phyloP scores from a whole-genome alignment of 2,797 vertebrate genomes.

The Peromyscus melanophrys region DNA sequence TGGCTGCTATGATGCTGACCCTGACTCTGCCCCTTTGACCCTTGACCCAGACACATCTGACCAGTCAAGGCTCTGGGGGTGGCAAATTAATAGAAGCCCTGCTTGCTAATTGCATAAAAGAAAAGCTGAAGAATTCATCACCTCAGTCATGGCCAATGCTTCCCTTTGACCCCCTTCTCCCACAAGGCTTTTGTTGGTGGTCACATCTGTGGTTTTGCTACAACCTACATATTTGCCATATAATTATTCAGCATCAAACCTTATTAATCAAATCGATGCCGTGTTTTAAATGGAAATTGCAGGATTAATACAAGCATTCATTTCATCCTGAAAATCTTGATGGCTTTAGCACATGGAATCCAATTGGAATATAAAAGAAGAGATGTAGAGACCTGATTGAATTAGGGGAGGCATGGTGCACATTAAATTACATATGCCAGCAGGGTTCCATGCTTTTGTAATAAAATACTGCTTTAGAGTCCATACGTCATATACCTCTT shows the following conservation, averaged over 20 bases:
- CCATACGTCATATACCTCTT: constrained; percentile 83
- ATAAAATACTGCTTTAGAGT: constrained; percentile 88
- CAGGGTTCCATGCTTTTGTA: constrained; percentile 92
- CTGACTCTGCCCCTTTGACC: constrained; percentile 96
- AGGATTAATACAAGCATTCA: constrained; percentile 99
- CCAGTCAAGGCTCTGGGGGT: constrained; percentile 97
- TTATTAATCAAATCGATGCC: constrained; percentile 99
- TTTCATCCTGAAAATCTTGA: constrained; percentile 99
- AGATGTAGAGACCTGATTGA: constrained; percentile 97
- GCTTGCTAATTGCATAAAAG: constrained; percentile 99
- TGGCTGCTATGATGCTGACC: constrained; percentile 95
- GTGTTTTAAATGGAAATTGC: constrained; percentile 99
- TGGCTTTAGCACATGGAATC: constrained; percentile 98
- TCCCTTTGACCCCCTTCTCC: constrained; percentile 97
- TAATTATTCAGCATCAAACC: constrained; percentile 99
- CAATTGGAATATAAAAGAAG: constrained; percentile 99
- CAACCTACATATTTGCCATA: constrained; percentile 95
- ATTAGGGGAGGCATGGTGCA: constrained; percentile 95
- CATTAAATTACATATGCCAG: constrained; percentile 95
- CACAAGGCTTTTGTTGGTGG: constrained; percentile 96
- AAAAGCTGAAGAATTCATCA: constrained; percentile 99
- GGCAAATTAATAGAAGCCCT: constrained; percentile 99
- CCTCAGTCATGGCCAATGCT: constrained; percentile 99
- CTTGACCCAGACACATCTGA: constrained; percentile 98
- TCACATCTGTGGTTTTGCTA: constrained; percentile 98